Conservation (phyloP, 2,797 vertebrate genomes). For the Rhabdomys pumilio region DNA sequence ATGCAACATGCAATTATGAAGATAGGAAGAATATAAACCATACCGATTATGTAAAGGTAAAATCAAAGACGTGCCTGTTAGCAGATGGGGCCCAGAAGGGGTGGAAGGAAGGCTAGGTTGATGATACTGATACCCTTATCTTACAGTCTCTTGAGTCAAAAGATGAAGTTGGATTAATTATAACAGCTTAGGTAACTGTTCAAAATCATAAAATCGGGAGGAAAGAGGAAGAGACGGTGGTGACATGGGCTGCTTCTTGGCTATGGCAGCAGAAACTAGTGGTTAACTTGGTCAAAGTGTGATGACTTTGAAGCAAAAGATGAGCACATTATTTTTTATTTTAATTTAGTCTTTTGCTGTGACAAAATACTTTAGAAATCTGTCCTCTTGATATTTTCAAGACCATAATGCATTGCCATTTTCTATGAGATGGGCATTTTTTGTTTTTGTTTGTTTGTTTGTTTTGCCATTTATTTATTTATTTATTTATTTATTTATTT, state of each 20-base stretch:
- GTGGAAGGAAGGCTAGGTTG: rapidly evolving
- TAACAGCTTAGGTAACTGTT: background rate
- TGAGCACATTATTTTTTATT: background rate
- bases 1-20: background rate
- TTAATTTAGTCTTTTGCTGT: background rate
- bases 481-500: no score
- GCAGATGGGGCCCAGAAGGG: background rate
- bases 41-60: background rate
- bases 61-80: background rate
- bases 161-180: background rate
- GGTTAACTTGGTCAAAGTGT: background rate
- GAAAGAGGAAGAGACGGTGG: background rate
- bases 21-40: background rate
- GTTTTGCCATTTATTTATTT: no score
- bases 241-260: background rate
- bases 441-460: no score
- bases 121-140: background rate
- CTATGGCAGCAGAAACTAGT: background rate
- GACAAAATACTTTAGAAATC: background rate
- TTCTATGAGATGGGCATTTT: background rate
- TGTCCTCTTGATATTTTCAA: background rate
- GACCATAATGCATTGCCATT: background rate
- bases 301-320: background rate
- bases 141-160: background rate
- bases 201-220: background rate